Percentiles rank a stretch among this genome's conserved stretches.
Evolutionary conservation across 2,113 vertebrate species (phyloP).

Genomic region (Oreochromis spilurus): DNA sequence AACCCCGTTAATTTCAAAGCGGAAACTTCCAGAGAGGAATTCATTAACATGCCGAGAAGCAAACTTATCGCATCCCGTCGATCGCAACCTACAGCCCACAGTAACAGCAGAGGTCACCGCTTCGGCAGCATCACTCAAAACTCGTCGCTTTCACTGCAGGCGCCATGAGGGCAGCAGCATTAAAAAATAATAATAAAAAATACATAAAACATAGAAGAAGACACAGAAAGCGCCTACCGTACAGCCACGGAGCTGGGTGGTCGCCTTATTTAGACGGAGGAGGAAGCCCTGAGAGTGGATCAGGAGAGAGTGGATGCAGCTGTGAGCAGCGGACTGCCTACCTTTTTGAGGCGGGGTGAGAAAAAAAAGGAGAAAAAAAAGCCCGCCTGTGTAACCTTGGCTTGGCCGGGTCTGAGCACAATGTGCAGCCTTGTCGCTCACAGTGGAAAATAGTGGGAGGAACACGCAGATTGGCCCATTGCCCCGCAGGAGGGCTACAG

Average conservation of each 20-base stretch:
- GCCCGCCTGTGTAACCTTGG: conserved; percentile 38
- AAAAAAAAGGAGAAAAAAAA: background rate
- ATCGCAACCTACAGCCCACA: conserved; percentile 7
- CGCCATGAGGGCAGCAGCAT: background rate
- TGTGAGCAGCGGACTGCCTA: background rate
- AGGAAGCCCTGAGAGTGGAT: background rate
- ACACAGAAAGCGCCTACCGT: conserved; percentile 3
- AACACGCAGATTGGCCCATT: conserved; percentile 32
- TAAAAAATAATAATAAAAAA: background rate
- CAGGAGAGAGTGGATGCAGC: background rate
- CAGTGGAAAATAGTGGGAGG: conserved; percentile 56
- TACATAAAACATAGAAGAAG: background rate
- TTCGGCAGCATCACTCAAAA: conserved; percentile 33
- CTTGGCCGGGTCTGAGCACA: conserved; percentile 38
- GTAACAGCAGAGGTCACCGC: conserved; percentile 11
- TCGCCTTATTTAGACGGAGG: background rate
- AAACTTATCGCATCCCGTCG: background rate
- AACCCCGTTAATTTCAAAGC: background rate
- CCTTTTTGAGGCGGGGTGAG: conserved; percentile 12
- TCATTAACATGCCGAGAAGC: background rate
- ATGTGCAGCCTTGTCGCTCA: conserved; percentile 49
- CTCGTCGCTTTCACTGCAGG: background rate
- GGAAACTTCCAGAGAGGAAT: conserved; percentile 8
- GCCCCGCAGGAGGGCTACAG: conserved; percentile 32
- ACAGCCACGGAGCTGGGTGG: background rate